Evolutionary conservation across 2,113 vertebrate genomes (phyloP), one percentile per base, ranked within the genome.

Genomic region (Gulo gulo): DNA sequence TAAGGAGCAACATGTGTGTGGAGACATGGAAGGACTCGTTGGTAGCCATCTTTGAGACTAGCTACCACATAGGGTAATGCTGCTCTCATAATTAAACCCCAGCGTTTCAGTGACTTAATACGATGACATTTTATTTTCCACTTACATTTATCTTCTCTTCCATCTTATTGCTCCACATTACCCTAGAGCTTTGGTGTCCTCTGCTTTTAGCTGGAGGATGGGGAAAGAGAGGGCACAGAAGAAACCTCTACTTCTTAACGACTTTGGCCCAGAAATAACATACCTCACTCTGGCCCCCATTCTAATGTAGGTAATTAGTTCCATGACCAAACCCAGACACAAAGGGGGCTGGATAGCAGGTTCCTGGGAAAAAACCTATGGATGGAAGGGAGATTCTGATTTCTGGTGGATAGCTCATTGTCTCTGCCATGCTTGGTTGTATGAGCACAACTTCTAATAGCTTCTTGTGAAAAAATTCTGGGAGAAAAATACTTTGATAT

Each of bases 21-120:
- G 50, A 57, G 23, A 20, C 6, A 6, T 36, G 36, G 14, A 61
- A 11, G 12, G 31, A 23, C 4, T 9, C 0, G 34, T 24, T 73
- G 84, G 61, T 2, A 24, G 21, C 21, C 0, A 2, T 88, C 63
- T 89, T 50, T 73, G 26, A 67, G 23, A 47, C 0, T 42, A 42
- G 6, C 24, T 31, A 21, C 31, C 29, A 2, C 2, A 4, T 23
- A 65, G 21, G 26, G 21, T n/a, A 31, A 50, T 0, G 9, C 7
- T 73, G 15, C 52, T 88, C 10, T 83, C 34, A 1, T 47, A 52
- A 63, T 52, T 29, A 39, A 67, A 31, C 9, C 16, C 36, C 3
- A 21, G 31, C 7, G 24, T 57, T 91, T 39, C 13, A 18, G 34
- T 6, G 24, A 78, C 55, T 59, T 42, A 24, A 65, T 61, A 82